phyloP scores from a whole-genome alignment of 1,140 invertebrate species.

The Hycleus phaleratus region DNA sequence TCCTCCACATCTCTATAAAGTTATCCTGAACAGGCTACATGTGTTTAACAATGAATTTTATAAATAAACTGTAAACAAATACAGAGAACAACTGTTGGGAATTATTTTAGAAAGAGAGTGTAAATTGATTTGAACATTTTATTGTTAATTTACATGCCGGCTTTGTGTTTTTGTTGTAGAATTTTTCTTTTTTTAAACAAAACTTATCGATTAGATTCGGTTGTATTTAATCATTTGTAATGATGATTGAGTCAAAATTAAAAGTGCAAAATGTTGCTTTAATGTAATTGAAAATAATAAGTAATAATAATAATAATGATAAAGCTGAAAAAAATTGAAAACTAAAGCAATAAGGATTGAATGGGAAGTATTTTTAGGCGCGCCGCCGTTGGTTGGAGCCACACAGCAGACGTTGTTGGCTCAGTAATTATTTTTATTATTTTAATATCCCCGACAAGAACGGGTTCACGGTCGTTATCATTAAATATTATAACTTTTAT shows the following conservation, averaged over 20 bases:
- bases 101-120: not conserved
- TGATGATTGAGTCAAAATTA: too few relatives aligned
- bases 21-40: too few relatives aligned
- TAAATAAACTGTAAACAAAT: not conserved
- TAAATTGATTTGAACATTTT: not conserved
- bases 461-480: conserved; percentile 41
- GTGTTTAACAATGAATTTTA: too few relatives aligned
- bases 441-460: conserved; percentile 39
- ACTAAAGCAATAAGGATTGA: too few relatives aligned
- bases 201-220: too few relatives aligned
- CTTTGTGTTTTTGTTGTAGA: not conserved
- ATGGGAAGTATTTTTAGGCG: conserved; percentile 15
- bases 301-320: too few relatives aligned
- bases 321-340: too few relatives aligned
- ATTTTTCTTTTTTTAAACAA: too few relatives aligned
- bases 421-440: conserved; percentile 42
- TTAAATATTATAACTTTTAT: conserved; percentile 43
- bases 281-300: too few relatives aligned
- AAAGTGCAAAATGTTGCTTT: too few relatives aligned
- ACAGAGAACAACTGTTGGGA: not conserved
- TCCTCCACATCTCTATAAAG: too few relatives aligned
- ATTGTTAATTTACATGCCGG: not conserved
- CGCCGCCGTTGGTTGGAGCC: conserved; percentile 29
- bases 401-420: conserved; percentile 28
- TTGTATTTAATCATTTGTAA: too few relatives aligned